Evolutionary conservation across 2,113 vertebrate species (phyloP).

Genomic region (Eclectus roratus): DNA sequence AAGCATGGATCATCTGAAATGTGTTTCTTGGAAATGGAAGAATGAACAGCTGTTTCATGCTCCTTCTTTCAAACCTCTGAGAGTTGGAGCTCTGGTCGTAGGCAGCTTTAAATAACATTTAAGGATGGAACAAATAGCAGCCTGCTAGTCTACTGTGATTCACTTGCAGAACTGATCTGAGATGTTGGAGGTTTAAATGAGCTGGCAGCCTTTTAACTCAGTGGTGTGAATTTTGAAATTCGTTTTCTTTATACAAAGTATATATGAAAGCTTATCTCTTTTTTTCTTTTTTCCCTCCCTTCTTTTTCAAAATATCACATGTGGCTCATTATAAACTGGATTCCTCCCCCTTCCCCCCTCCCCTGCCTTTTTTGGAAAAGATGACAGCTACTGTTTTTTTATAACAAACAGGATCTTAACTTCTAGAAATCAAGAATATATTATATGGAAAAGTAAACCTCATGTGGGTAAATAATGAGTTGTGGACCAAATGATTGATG

Average conservation of each 20-base stretch:
- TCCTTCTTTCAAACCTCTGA: constrained; percentile 25
- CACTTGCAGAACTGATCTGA: background rate
- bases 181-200: constrained; percentile 14
- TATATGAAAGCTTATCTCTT: background rate
- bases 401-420: background rate
- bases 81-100: background rate
- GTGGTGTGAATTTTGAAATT: background rate
- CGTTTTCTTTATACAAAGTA: background rate
- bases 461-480: background rate
- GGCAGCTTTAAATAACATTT: constrained; percentile 58
- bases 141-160: background rate
- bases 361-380: background rate
- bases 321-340: background rate
- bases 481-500: background rate
- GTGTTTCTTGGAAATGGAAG: constrained; percentile 43
- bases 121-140: constrained; percentile 32
- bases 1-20: constrained; percentile 45
- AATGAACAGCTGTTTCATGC: constrained; percentile 46
- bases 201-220: constrained; percentile 3
- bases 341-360: background rate
- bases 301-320: background rate
- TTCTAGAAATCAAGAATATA: background rate
- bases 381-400: background rate
- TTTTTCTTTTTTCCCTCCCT: background rate
- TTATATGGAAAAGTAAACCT: background rate